A percentile compares a stretch with the other conserved stretches of the same genome.
These are phyloP conservation scores for Perizoma affinitatum DNA, from an alignment of 2,888 invertebrate species.

Conservation along the genomic window DNA sequence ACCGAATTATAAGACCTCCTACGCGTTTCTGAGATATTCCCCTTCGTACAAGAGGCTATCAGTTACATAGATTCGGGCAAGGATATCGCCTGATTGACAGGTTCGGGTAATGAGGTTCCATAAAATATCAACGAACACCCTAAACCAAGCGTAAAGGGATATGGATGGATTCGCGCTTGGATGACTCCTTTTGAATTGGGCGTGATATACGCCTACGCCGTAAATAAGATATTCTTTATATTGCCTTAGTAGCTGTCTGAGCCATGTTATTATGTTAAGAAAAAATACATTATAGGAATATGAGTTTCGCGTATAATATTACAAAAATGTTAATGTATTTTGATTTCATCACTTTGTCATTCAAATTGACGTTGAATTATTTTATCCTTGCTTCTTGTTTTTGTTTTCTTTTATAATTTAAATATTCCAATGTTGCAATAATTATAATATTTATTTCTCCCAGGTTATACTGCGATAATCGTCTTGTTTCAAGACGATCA, in stretches of 20 bases:
- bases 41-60: conserved; percentile 59
- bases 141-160: conserved; percentile 59
- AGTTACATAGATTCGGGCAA: conserved; percentile 63
- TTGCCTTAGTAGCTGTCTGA: conserved; percentile 41
- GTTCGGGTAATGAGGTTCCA: conserved; percentile 57
- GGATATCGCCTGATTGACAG: conserved; percentile 71
- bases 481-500: not conserved
- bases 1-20: conserved; percentile 38
- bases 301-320: conserved; percentile 22
- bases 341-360: conserved; percentile 15
- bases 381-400: conserved; percentile 2
- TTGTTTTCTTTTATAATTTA: not conserved
- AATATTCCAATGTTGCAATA: not conserved
- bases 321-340: conserved; percentile 20
- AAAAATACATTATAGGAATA: conserved; percentile 33
- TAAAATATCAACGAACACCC: conserved; percentile 50
- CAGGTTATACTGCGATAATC: conserved; percentile 28
- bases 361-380: conserved; percentile 10
- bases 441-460: conserved; percentile 7
- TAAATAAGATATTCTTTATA: conserved; percentile 51
- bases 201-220: conserved; percentile 53
- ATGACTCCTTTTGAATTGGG: conserved; percentile 59
- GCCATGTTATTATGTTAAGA: conserved; percentile 33
- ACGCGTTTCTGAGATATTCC: conserved; percentile 44
- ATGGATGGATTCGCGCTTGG: conserved; percentile 58